Conservation (phyloP, 1,140 invertebrate species). For the Bursaphelenchus mucronatus region DNA sequence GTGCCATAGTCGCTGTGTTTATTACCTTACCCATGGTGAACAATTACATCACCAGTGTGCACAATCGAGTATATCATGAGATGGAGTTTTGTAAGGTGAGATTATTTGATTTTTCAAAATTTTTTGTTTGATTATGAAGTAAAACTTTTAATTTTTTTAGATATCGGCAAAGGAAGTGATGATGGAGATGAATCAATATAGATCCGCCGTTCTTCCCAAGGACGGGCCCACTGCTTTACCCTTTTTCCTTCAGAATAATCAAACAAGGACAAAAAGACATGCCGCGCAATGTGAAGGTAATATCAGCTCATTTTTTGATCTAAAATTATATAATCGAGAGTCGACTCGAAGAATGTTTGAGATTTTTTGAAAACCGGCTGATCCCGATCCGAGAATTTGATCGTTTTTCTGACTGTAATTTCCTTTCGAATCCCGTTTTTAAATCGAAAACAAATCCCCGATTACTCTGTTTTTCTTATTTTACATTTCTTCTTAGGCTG, state of each 20-base stretch:
- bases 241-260: slow-evolving; percentile 5
- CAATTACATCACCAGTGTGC: slow-evolving; percentile 59
- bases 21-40: slow-evolving; percentile 59
- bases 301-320: slow-evolving; percentile 8
- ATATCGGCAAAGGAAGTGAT: slow-evolving; percentile 60
- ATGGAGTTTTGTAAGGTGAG: slow-evolving; percentile 61
- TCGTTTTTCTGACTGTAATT: no score
- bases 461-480: not conserved
- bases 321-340: not conserved
- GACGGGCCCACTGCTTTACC: no score
- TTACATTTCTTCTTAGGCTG: slow-evolving; percentile 37
- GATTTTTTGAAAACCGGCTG: slow-evolving; percentile 9
- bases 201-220: slow-evolving; percentile 28
- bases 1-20: slow-evolving; percentile 57
- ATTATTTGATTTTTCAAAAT: slow-evolving; percentile 19
- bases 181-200: slow-evolving; percentile 57
- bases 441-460: slow-evolving; percentile 7
- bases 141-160: slow-evolving; percentile 32
- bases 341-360: slow-evolving; percentile 4
- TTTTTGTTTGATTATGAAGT: slow-evolving; percentile 16
- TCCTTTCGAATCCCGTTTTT: no score
- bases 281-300: slow-evolving; percentile 42
- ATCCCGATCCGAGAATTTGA: slow-evolving; percentile 10
- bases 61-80: slow-evolving; percentile 53
- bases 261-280: slow-evolving; percentile 12